phyloP scores from a whole-genome alignment of 1,140 invertebrate genomes.

The Alviniconcha marisindica region DNA sequence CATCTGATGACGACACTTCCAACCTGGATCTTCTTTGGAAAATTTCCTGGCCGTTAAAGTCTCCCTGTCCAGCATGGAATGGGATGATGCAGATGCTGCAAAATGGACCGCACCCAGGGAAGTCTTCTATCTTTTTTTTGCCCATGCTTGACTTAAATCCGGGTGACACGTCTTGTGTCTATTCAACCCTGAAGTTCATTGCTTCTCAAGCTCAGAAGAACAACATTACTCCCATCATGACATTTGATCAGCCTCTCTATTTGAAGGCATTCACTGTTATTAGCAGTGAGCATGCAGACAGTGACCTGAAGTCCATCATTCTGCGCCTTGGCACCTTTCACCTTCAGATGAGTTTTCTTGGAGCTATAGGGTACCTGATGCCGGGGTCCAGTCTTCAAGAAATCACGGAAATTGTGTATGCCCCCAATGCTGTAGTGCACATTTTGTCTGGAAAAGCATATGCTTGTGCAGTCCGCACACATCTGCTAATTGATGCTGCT shows the following conservation, averaged over 20 bases:
- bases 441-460: not conserved
- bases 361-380: slow-evolving; percentile 53
- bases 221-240: slow-evolving; percentile 51
- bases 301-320: slow-evolving; percentile 10
- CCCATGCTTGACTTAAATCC: slow-evolving; percentile 63
- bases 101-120: not conserved
- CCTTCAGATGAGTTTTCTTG: slow-evolving; percentile 52
- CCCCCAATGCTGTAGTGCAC: slow-evolving; percentile 49
- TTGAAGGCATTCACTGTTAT: slow-evolving; percentile 51
- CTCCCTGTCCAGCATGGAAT: not conserved
- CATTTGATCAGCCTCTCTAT: slow-evolving; percentile 61
- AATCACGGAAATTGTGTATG: slow-evolving; percentile 48
- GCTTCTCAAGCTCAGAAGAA: slow-evolving; percentile 41
- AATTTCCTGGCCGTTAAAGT: not conserved
- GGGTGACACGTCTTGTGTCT: slow-evolving; percentile 59
- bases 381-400: slow-evolving; percentile 45
- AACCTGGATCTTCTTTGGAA: too few species aligned
- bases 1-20: too few species aligned
- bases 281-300: slow-evolving; percentile 7
- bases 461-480: not conserved
- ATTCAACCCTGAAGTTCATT: slow-evolving; percentile 60
- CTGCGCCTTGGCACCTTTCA: slow-evolving; percentile 44
- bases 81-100: not conserved
- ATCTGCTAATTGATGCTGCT: not conserved
- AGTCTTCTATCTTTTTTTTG: too few species aligned